Base-by-base conservation (phyloP, 2,888 invertebrate species). In the Euplagia quadripunctaria region DNA sequence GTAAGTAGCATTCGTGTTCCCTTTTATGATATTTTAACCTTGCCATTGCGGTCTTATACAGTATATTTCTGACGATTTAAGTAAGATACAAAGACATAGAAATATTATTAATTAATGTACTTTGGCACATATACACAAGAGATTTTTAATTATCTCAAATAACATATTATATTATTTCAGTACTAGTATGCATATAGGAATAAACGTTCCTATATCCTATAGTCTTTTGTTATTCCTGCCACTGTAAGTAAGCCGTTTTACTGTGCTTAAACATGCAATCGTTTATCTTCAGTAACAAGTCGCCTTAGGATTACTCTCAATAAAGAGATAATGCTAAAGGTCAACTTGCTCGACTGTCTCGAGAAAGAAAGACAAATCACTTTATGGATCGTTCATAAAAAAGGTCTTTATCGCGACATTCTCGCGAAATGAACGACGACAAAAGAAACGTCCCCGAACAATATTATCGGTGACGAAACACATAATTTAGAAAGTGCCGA, bases 291-390 rank as follows among this genome's bases (percentile, higher is more conserved):
- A 83, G 81, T 86, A 87, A 86, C 88, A 87, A 88, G 84, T 82
- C 78, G 83, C 85, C 83, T 83, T 79, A 85, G 85, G 88, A 87
- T 87, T 85, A 85, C 82, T 88, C 86, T 82, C 81, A 87, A 85
- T 88, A 82, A 68, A 80, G 79, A 85, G 83, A 86, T 89, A 89
- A 87, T 84, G 85, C 79, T 85, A 93, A 93, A 94, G 91, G 92
- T 93, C 92, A 90, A 87, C 89, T 91, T 89, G 88, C 90, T 88
- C 86, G 85, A n/a, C n/a, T n/a, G n/a, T n/a, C n/a, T n/a, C n/a
- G 86, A 89, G 84, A 73, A 73, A 73, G 73, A 77, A 76, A 88
- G 79, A 88, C 84, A 85, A 82, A 87, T 80, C 84, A 87, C 85
- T 93, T 94, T 93, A 93, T 88, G 86, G 81, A 82, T 73, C 72